Percentiles rank a stretch among this genome's conserved stretches.
Evolutionary conservation across 2,797 vertebrate species (phyloP).

Genomic region (Acanthopagrus latus): DNA sequence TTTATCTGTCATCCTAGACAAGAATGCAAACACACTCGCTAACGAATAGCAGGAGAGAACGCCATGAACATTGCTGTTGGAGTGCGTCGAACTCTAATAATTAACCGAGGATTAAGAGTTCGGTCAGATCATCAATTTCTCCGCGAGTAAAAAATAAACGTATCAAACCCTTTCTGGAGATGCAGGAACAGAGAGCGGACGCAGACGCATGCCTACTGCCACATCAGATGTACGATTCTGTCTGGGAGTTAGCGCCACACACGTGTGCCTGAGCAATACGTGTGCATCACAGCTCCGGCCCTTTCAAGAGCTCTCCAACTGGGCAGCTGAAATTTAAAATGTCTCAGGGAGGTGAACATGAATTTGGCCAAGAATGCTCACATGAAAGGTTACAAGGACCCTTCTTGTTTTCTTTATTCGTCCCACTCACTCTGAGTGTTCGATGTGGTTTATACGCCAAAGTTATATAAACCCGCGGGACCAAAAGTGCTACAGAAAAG

Average conservation of each 20-base stretch:
- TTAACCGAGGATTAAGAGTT: slow-evolving; percentile 26
- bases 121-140: slow-evolving; percentile 31
- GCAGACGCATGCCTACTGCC: slow-evolving; percentile 22
- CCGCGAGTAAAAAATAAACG: slow-evolving; percentile 3
- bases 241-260: slow-evolving; percentile 24
- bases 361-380: slow-evolving; percentile 71
- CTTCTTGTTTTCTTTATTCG: slow-evolving; percentile 70
- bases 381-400: slow-evolving; percentile 74
- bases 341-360: slow-evolving; percentile 59
- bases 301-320: slow-evolving; percentile 62
- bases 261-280: slow-evolving; percentile 45
- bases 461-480: slow-evolving; percentile 67
- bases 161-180: slow-evolving; percentile 17
- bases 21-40: slow-evolving; percentile 79
- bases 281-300: slow-evolving; percentile 47
- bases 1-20: slow-evolving; percentile 76
- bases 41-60: slow-evolving; percentile 75
- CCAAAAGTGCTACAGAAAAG: slow-evolving; percentile 64
- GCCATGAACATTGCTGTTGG: slow-evolving; percentile 30
- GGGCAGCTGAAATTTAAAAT: slow-evolving; percentile 61
- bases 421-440: slow-evolving; percentile 67
- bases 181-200: neutral
- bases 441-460: slow-evolving; percentile 67
- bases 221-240: slow-evolving; percentile 42
- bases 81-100: slow-evolving; percentile 48